These are phyloP conservation scores for Premnoplex brunnescens DNA, from an alignment of 2,797 vertebrate genomes.

Conservation along the genomic window DNA sequence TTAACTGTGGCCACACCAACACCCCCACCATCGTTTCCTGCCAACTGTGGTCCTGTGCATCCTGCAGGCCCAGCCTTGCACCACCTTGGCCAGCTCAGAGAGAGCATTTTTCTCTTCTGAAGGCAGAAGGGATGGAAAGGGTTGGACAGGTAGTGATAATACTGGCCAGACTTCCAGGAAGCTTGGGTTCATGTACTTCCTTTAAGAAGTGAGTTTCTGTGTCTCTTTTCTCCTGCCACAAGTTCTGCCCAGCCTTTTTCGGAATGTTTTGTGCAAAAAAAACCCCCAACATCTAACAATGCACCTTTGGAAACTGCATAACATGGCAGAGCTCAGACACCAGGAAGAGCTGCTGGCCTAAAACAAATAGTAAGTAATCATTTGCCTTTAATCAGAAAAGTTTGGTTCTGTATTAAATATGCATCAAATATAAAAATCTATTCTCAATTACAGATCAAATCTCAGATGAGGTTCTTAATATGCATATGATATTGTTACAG, in stretches of 20 bases:
- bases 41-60: too few species aligned
- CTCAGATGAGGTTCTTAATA: not conserved
- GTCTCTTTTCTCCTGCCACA: not conserved
- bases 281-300: not conserved
- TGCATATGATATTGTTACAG: not conserved
- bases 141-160: not conserved
- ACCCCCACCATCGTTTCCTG: not conserved
- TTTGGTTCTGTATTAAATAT: not conserved
- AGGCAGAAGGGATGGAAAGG: not conserved
- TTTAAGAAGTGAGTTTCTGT: not conserved
- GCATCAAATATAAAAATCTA: not conserved
- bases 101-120: not conserved
- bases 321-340: not conserved
- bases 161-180: not conserved
- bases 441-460: not conserved
- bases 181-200: not conserved
- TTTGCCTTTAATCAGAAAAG: not conserved
- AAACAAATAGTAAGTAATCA: not conserved
- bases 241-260: not conserved
- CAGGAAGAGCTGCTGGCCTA: not conserved
- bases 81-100: not conserved
- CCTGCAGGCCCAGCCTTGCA: not conserved
- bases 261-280: not conserved
- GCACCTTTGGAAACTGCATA: not conserved
- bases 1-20: not conserved